Evolutionary conservation across 1,140 invertebrate genomes (phyloP), one percentile per base, ranked within the genome.

Genomic region (Ceratosolen solmsi): DNA sequence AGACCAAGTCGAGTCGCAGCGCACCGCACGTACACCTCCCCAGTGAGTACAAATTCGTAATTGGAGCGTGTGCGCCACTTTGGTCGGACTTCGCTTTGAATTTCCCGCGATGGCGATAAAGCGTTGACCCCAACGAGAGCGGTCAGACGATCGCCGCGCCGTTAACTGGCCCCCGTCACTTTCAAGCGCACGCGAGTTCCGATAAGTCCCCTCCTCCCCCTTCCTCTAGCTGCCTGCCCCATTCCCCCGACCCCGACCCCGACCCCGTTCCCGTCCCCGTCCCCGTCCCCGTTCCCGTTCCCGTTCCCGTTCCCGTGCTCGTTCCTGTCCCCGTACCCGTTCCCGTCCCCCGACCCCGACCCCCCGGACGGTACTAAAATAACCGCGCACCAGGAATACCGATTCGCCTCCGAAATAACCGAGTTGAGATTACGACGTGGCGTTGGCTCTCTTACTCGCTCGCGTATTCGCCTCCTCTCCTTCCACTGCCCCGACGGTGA

Each of bases 51-150:
- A n/a, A n/a, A 3, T 13, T 49, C 17, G 5, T 15, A 36, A 33
- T 8, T 4, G 33, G 33, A 17, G 22, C 20, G 25, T 49, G 51
- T 22, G 38, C 77, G 41, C 60, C 8, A 11, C 38, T 63, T 79
- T 70, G 25, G n/a, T 46, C 25, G 15, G n/a, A n/a, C n/a, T n/a
- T n/a, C n/a, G 1, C n/a, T 75, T 81, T 71, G 68, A 76, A 76
- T 76, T 75, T 81, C 49, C 80, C 80, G 72, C 79, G 79, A 22
- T n/a, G 38, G n/a, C 70, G 41, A n/a, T 33, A 70, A 80, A 68
- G 56, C 80, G 73, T 81, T 76, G 80, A 81, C 80, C 71, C 79
- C 80, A 22, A 27, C n/a, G 71, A 27, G 71, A 30, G 41, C 78
- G 30, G 9, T 70, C 73, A 70, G 49, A 75, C 70, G 80, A 75